A percentile compares a stretch with the other conserved stretches of the same genome.
Evolutionary conservation across 2,888 invertebrate species (phyloP).

Genomic region (Microdon myrmicae): DNA sequence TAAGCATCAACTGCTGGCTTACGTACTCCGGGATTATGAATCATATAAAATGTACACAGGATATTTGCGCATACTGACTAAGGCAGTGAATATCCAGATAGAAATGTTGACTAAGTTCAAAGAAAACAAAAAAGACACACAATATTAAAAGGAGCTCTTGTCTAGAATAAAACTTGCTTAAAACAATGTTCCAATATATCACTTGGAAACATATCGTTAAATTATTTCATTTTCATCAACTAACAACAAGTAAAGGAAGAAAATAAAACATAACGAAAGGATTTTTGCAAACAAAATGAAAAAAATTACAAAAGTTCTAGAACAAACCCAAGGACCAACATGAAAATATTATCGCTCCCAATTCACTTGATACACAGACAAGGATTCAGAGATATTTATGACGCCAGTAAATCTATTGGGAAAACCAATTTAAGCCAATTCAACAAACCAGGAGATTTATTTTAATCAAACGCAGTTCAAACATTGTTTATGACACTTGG

Average conservation of each 20-base stretch:
- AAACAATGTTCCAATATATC: too few species aligned
- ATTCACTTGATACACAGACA: not conserved
- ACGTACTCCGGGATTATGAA: too few species aligned
- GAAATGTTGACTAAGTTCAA: too few species aligned
- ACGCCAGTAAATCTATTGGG: not conserved
- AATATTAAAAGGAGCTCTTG: not conserved
- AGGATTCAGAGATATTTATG: not conserved
- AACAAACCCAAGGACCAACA: not conserved
- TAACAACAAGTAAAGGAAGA: not conserved
- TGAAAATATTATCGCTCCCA: conserved; percentile 7
- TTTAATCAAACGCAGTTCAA: conserved; percentile 38
- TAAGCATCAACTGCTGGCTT: conserved; percentile 8
- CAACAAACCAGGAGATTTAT: conserved; percentile 39
- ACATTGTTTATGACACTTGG: conserved; percentile 31
- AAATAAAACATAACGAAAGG: conserved; percentile 1
- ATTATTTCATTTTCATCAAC: too few species aligned
- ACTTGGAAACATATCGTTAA: too few species aligned
- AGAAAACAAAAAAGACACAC: not conserved
- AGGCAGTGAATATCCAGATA: too few species aligned
- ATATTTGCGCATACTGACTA: too few species aligned
- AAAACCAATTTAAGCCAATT: conserved; percentile 44
- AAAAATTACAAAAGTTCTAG: not conserved
- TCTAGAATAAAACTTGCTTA: conserved; percentile 1
- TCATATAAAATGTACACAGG: too few species aligned
- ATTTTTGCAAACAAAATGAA: not conserved